Base-by-base conservation (phyloP, 2,888 invertebrate species). In the Cotesia congregata region DNA sequence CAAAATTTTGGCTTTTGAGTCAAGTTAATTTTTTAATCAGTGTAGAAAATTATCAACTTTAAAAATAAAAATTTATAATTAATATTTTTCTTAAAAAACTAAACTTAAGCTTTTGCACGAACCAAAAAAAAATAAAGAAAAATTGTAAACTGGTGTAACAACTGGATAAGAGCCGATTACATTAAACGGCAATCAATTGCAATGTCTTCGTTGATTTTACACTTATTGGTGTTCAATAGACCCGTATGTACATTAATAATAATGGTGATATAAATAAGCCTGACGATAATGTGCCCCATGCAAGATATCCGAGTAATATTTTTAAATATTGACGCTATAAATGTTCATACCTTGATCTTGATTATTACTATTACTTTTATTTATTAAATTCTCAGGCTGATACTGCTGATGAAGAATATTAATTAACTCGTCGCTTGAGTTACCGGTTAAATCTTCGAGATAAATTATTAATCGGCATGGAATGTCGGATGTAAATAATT, bases 101-200 rank as follows among this genome's bases (percentile, higher is more conserved):
- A 50, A 50, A 50, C 12, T 4, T 50, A 50, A 50, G 50, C 12
- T 50, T 12, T 50, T 50, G 4, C 12, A 4, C 3, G 7, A 12
- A 50, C 12, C 5, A 61, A 38, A 30, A 64, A 75, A 41, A 30
- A 5, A 64, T 61, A 60, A 59, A 30, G 30, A 75, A 70, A 41
- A 30, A 1, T 20, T 70, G 38, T 60, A 30, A 70, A 70, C 70
- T 70, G 70, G 70, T 70, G 60, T 59, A 70, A 30, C 70, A 59
- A 70, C 59, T 70, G 71, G 62, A 75, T 59, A 71, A 15, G 40
- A 72, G 60, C 17, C 72, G 76, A 76, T 76, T 76, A 72, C 72
- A 76, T 76, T 76, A 76, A 70, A 76, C 62, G 76, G 72, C 72
- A 60, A 76, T 76, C 72, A 76, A 76, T 76, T 76, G 20, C 75